phyloP scores from a whole-genome alignment of 2,797 vertebrate species.

The Poeciliopsis gracilis region DNA sequence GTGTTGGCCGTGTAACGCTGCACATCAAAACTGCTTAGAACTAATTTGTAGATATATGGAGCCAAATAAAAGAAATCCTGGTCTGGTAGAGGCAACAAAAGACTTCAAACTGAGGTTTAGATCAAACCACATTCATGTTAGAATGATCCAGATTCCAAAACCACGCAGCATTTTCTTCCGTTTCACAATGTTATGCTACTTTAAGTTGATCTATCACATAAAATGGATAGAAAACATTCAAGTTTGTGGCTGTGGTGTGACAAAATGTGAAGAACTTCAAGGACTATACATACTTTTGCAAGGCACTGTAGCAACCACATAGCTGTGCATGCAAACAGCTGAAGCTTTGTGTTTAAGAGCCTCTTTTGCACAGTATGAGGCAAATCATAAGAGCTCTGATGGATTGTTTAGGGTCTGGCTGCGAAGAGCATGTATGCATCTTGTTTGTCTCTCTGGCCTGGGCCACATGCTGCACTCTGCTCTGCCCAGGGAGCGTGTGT shows the following conservation, averaged over 20 bases:
- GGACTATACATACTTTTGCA: constrained; percentile 4
- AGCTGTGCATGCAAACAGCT: constrained; percentile 50
- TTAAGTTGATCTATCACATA: background rate
- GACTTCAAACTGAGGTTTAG: background rate
- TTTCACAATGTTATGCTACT: background rate
- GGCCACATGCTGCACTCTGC: constrained; percentile 55
- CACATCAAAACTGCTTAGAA: background rate
- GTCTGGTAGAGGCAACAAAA: background rate
- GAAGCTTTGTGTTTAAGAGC: constrained; percentile 36
- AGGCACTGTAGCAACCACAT: constrained; percentile 10
- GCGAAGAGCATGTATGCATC: constrained; percentile 63
- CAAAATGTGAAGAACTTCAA: constrained; percentile 5
- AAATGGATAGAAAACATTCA: background rate
- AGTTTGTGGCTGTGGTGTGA: background rate
- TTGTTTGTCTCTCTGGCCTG: constrained; percentile 54
- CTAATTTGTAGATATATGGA: background rate
- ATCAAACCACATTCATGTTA: background rate
- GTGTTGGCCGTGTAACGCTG: background rate
- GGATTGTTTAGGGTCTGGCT: constrained; percentile 37
- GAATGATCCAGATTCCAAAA: background rate
- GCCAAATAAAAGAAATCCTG: background rate
- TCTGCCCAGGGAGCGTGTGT: constrained; percentile 44
- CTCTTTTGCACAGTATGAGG: constrained; percentile 20
- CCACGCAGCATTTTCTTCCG: background rate
- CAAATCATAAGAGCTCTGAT: constrained; percentile 14